Percentiles rank a stretch among this genome's conserved stretches.
Conservation (phyloP, 2,113 vertebrate species). For the Parus major region DNA sequence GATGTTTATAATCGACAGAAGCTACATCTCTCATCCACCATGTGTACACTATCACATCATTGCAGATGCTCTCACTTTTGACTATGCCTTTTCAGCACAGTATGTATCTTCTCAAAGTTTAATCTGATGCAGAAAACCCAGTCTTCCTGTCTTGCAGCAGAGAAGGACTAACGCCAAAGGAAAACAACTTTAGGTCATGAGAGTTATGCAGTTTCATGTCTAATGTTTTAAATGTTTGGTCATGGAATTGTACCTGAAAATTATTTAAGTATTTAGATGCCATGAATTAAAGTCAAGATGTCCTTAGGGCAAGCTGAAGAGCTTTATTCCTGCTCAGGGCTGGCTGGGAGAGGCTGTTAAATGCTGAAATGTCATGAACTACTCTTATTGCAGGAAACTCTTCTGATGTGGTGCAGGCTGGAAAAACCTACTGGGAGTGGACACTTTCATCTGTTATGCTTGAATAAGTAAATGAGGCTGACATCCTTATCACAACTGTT, state of each 20-base stretch:
- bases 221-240: background rate
- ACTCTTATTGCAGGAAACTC: background rate
- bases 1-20: background rate
- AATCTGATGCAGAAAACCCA: background rate
- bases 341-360: background rate
- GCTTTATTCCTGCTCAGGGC: fast-evolving
- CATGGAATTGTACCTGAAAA: background rate
- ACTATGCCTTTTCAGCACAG: background rate
- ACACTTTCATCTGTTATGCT: background rate
- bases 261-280: background rate
- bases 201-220: background rate
- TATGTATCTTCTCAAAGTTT: background rate
- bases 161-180: background rate
- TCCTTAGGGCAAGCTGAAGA: background rate
- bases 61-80: background rate
- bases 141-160: background rate
- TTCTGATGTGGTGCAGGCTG: background rate
- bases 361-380: background rate
- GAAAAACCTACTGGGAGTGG: background rate
- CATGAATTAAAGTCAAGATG: background rate
- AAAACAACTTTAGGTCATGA: background rate
- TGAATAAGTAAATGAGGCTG: background rate
- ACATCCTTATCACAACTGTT: background rate
- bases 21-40: background rate
- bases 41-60: background rate